Base-by-base conservation (phyloP, 2,888 invertebrate species). In the Drosophila histrio region DNA sequence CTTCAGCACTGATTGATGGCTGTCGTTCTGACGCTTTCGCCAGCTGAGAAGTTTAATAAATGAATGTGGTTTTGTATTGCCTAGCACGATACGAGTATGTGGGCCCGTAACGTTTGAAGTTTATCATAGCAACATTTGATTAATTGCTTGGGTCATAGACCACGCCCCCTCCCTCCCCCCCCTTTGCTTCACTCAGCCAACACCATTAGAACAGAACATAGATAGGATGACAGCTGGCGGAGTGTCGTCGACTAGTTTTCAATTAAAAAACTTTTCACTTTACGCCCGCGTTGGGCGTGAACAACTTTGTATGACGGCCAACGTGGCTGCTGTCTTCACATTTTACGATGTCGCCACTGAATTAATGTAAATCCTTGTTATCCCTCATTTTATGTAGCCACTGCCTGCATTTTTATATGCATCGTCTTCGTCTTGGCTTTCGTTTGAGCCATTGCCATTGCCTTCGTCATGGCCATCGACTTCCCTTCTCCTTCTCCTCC, bases 331-430 rank as follows among this genome's bases (percentile, higher is more conserved):
- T 52, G 26, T 52, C 39, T 36, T 69, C 47, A 56, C 46, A 52
- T 66, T 71, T 74, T 74, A 74, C 74, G 74, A 74, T 41, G 70
- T 74, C 74, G 70, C 74, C 74, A 68, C 71, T 64, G 67, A 73
- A 70, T 77, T 81, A 81, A 81, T 79, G 77, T 74, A 79, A 81
- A 79, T 81, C 79, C 81, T 71, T 69, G 81, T 81, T 81, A 81
- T 81, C 79, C 80, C 66, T 77, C 81, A 74, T 78, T 80, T 80
- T 76, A 78, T 72, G 43, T 63, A 43, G 67, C 61, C 62, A 66
- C 58, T 72, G 76, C 64, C 68, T 72, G 72, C 75, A 72, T 61
- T 64, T 72, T 72, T 75, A 75, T 75, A 63, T 70, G 75, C 59
- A 66, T 30, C 34, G 3, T 9, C 44, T 30, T 26, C 36, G 38